Base-by-base conservation (phyloP, 2,113 vertebrate species). In the Charina bottae region DNA sequence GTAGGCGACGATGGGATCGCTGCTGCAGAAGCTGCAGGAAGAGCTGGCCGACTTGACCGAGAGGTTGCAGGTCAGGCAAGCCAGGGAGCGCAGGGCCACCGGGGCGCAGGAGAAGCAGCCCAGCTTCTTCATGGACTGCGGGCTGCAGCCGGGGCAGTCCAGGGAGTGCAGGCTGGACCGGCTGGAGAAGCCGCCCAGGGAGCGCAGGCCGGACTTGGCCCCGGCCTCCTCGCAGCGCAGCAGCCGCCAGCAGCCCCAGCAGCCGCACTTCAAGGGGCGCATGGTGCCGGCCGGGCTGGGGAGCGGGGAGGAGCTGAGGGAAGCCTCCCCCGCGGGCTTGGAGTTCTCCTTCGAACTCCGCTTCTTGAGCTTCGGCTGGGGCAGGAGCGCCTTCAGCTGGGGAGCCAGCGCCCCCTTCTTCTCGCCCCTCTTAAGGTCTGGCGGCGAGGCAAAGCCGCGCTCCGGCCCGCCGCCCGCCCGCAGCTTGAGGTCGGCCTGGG, bases 11-110 rank as follows among this genome's bases (percentile, higher is more conserved):
- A 98, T 98, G 84, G 98, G 98, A 95, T 98, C 98, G 56, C 98
- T 98, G 97, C 98, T 98, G 94, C 98, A 98, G 95, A 98, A 98
- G 95, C 98, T 98, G 95, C 98, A 98, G 91, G 97, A 98, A 78
- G 98, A 98, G 92, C 98, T 98, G 85, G 97, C 97, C 0, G 98
- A 97, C 93, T 98, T 97, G 72, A 97, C 97, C 56, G 97, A 96
- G 78, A 97, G 98, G 95, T 98, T 97, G 95, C 98, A 98, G 55
- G 97, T 97, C 64, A 98, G 97, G 6, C 98, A 98, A 24, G 96
- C 97, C 0, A 98, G 96, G 64, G 94, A 89, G n/a, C 97, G 97
- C 23, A 97, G 97, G 59, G 91, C 91, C 0, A 88, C 56, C 0
- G 92, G 89, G 12, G 97, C 91, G n/a, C 98, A 98, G 7, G 98